Conservation (phyloP, 2,797 vertebrate species). For the Sebastes variabilis region DNA sequence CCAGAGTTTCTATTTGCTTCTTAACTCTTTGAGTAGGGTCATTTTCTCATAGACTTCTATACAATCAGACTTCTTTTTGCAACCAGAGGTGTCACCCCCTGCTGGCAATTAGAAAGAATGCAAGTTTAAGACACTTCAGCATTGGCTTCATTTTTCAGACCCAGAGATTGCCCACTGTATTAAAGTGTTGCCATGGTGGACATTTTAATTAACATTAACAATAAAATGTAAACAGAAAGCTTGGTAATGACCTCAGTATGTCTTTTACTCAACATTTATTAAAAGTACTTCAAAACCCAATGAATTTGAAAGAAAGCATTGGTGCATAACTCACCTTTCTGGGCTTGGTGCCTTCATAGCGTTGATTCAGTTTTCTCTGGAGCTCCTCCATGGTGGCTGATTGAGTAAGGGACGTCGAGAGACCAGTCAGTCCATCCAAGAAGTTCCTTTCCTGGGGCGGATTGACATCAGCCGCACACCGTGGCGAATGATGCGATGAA, state of each 20-base stretch:
- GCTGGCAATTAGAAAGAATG: too few species aligned
- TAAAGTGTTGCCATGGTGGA: too few species aligned
- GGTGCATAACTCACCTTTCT: constrained; percentile 83
- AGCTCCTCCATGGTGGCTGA: constrained; percentile 86
- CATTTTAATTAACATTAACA: neutral
- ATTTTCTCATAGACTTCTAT: too few species aligned
- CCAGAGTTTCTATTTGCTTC: too few species aligned
- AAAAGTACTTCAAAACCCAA: constrained; percentile 18
- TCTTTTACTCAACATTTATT: constrained; percentile 2
- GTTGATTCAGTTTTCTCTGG: constrained; percentile 80
- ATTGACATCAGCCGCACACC: constrained; percentile 17
- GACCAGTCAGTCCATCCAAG: constrained; percentile 38
- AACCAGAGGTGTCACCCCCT: accelerated
- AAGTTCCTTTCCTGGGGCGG: constrained; percentile 21
- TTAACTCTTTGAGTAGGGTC: too few species aligned
- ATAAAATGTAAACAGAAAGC: neutral
- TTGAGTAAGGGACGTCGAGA: constrained; percentile 11
- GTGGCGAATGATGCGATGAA: constrained; percentile 10
- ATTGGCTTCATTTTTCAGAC: too few species aligned
- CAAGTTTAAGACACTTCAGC: too few species aligned
- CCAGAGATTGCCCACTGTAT: too few species aligned
- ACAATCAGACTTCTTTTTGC: too few species aligned
- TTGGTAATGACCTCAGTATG: neutral
- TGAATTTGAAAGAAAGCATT: neutral
- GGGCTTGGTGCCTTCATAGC: constrained; percentile 83